Evolutionary conservation across 1,140 invertebrate species (phyloP), one percentile per base, ranked within the genome.

Genomic region (Zeugodacus cucurbitae): DNA sequence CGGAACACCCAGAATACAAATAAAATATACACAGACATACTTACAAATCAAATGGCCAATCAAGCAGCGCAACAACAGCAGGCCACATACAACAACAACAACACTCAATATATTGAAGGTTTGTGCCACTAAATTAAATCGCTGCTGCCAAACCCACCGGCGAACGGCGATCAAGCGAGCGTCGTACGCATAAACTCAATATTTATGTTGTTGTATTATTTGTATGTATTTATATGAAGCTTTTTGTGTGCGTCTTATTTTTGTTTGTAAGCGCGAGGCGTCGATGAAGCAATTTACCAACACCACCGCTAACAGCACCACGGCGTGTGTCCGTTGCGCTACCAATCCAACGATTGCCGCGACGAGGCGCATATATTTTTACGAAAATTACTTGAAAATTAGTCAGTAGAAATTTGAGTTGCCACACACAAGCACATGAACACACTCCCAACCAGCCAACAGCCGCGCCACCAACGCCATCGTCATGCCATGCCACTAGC

Each of bases 1-100:
- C 74, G 74, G 74, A 82, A 82, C 74, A 82, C 74, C 74, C 74
- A 82, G 74, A 82, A 82, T 82, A 82, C 74, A 82, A 82, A 48
- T 82, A 82, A 48, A 48, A 82, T 82, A 62, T 62, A 26, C 7
- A 62, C n/a, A 62, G 3, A 62, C 6, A 62, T 26, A 62, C 6
- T 26, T 62, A 82, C 74, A 82, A 82, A 48, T 82, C 74, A 82
- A 82, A 54, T 22, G 74, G 41, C 74, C 74, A 82, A 82, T 82
- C 74, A 82, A 82, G 44, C 74, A 26, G 22, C 74, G 41, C 29
- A 48, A 8, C 17, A 82, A 34, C 64, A 70, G 32, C 64, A 32
- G 32, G 32, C 29, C 29, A 34, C 17, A 44, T 10, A 37, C n/a
- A 54, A n/a, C 37, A 48, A 37, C 74, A 29, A 20, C 8, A 37